Evolutionary conservation across 2,797 vertebrate species (phyloP).

Genomic region (Acomys russatus): DNA sequence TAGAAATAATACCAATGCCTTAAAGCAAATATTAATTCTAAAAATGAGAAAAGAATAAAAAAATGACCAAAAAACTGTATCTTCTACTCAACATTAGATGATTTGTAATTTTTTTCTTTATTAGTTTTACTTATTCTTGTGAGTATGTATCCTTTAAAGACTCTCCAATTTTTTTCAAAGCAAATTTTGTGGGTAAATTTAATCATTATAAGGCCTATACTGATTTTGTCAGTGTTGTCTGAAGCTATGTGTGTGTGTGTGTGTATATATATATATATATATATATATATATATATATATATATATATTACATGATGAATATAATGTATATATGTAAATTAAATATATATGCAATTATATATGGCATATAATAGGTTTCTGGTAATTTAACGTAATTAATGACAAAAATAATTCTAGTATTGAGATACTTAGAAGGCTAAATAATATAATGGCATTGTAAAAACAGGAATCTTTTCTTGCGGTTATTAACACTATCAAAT

Average conservation of each 20-base stretch:
- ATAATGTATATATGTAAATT: not conserved
- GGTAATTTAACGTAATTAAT: slow-evolving; percentile 33
- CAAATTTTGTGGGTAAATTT: slow-evolving; percentile 9
- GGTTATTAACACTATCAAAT: not conserved
- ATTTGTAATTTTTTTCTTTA: not conserved
- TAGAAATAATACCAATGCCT: not conserved
- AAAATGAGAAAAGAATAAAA: not conserved
- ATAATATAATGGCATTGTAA: not conserved
- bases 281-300: not conserved
- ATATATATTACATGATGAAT: not conserved
- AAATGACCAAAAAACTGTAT: too few relatives aligned
- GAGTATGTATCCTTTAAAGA: not conserved
- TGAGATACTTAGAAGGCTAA: slow-evolving; percentile 23
- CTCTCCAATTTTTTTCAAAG: not conserved
- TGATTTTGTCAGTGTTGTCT: not conserved
- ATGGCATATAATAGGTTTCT: not conserved
- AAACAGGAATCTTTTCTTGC: not conserved
- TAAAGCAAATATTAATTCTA: slow-evolving; percentile 5
- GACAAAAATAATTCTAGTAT: slow-evolving; percentile 52
- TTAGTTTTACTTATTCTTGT: not conserved
- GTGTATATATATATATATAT: too few relatives aligned
- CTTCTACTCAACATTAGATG: not conserved
- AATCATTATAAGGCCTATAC: not conserved
- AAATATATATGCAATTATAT: not conserved
- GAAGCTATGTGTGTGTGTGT: not conserved